These are phyloP conservation scores for Aegithalos caudatus DNA, from an alignment of 2,113 vertebrate genomes.

Conservation along the genomic window DNA sequence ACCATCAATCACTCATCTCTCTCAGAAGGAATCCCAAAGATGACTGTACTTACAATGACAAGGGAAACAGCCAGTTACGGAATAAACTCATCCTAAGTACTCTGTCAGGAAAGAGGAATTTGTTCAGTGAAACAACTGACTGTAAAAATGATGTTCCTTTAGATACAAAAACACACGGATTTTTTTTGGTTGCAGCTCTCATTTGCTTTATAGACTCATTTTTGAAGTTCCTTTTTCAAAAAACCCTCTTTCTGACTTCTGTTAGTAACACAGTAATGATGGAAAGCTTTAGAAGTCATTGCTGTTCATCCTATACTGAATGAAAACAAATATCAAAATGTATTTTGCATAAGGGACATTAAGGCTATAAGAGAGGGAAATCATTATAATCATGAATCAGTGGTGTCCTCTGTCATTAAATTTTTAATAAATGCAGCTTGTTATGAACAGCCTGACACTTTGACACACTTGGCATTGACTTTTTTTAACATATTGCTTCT, in stretches of 20 bases:
- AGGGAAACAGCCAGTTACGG: slow-evolving; percentile 24
- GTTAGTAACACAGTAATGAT: not conserved
- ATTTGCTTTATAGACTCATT: not conserved
- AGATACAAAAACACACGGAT: not conserved
- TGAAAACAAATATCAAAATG: not conserved
- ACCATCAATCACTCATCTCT: not conserved
- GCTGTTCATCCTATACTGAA: not conserved
- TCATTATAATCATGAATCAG: not conserved
- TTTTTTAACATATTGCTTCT: not conserved
- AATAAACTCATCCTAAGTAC: slow-evolving; percentile 33
- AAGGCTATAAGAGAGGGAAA: not conserved
- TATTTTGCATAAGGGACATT: not conserved
- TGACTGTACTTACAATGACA: slow-evolving; percentile 30
- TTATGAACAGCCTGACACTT: not conserved
- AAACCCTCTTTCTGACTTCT: not conserved
- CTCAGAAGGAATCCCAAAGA: slow-evolving; percentile 10
- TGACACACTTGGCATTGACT: not conserved
- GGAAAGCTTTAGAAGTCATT: not conserved
- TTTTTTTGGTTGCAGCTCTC: not conserved
- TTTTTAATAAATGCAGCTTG: not conserved
- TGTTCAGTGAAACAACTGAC: slow-evolving; percentile 24
- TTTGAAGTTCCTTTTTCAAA: not conserved
- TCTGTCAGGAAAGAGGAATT: slow-evolving; percentile 34
- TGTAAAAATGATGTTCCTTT: not conserved
- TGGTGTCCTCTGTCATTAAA: not conserved